Evolutionary conservation across 1,140 invertebrate genomes (phyloP).

Genomic region (Brachystomella parvula): DNA sequence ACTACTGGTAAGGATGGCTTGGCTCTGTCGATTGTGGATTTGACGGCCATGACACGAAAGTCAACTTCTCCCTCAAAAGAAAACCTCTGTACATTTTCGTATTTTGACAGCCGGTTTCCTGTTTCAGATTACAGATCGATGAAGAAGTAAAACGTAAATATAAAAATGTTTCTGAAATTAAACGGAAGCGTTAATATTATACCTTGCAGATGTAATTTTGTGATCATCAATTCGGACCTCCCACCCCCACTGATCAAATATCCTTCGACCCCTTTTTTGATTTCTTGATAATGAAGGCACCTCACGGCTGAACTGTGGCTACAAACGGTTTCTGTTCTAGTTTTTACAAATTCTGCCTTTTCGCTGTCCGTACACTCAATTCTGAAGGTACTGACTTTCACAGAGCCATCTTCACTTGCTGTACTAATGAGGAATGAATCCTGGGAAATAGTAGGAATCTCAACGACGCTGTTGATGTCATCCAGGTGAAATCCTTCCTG

Average conservation of each 20-base stretch:
- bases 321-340: not conserved
- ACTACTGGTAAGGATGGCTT: not conserved
- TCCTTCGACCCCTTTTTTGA: not conserved
- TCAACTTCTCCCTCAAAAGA: not conserved
- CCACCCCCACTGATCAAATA: not conserved
- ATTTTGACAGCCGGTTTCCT: constrained; percentile 1
- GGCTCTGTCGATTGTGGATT: too few relatives aligned
- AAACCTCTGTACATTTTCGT: not conserved
- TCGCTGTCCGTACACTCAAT: constrained; percentile 1
- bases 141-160: not conserved
- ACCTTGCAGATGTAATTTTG: not conserved
- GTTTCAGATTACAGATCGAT: too few relatives aligned
- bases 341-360: not conserved
- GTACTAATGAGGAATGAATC: not conserved
- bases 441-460: not conserved
- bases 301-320: not conserved
- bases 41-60: not conserved
- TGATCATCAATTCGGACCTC: not conserved
- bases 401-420: not conserved
- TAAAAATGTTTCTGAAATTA: not conserved
- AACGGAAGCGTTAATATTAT: not conserved
- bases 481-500: not conserved
- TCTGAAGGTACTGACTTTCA: not conserved
- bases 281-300: not conserved
- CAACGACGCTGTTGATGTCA: not conserved